Base-by-base conservation (phyloP, 2,113 vertebrate genomes). In the Grallaria varia region DNA sequence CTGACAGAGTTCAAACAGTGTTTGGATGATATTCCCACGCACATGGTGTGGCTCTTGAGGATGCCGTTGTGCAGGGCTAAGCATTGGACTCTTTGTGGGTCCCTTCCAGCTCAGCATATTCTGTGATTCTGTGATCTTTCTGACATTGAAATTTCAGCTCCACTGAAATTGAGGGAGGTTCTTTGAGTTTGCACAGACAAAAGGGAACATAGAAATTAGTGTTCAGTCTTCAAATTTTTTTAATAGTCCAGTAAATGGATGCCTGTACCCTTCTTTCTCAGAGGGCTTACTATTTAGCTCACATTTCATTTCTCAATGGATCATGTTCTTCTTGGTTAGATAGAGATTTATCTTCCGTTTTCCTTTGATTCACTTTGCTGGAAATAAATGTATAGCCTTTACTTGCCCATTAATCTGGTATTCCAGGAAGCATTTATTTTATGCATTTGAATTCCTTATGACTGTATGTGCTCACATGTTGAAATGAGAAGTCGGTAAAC, bases 261-360 rank as follows among this genome's bases (percentile, higher is more conserved):
- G 79, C 39, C 72, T 84, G 35, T 93, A 85, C 27, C 52, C 83
- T 89, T 78, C 86, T 82, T 97, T 87, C 84, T 78, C 85, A 68
- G 28, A 87, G 50, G 71, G 77, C 13, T 89, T 97, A 96, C 86
- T 84, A 35, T 89, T 95, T 88, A 91, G 67, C 25, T 92, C 71
- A 75, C 19, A 76, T 97, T 95, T 97, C 4, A 94, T 97, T 96
- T 96, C 45, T 97, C 95, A 93, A 50, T 53, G 28, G 84, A 90
- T 97, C 87, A 87, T 7, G 13, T 63, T 94, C 49, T 97, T 94
- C 63, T 87, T 44, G 71, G 67, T 90, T 84, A 89, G 73, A 60
- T 39, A 84, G 35, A 59, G 40, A 44, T 95, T 96, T 85, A 67
- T 76, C 50, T 97, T 95, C 84, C 91, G 27, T 58, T 93, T 50